A percentile compares a stretch with the other conserved stretches of the same genome.
Evolutionary conservation across 2,888 invertebrate genomes (phyloP).

Genomic region (Drosophila silvestris): DNA sequence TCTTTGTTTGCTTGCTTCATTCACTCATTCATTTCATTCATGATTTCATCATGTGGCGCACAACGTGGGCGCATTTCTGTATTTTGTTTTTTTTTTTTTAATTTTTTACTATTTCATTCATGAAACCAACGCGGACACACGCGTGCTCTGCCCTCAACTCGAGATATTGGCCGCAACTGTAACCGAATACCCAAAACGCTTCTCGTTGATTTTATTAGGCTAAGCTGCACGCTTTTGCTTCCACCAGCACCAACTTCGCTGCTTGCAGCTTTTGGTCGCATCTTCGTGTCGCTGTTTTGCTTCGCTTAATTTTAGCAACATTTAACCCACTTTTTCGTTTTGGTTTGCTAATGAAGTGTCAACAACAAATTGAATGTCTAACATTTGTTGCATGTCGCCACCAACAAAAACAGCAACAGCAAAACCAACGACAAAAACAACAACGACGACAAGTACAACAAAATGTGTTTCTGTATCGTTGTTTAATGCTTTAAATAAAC

Average conservation of each 20-base stretch:
- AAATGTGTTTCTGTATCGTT: conserved; percentile 69
- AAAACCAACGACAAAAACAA: conserved; percentile 13
- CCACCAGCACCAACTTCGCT: conserved; percentile 1
- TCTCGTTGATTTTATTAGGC: conserved; percentile 70
- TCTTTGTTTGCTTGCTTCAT: conserved; percentile 19
- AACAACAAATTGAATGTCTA: conserved; percentile 84
- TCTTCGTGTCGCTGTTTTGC: conserved; percentile 45
- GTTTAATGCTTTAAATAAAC: conserved; percentile 81
- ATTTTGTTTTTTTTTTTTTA: neutral
- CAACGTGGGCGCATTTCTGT: conserved; percentile 64
- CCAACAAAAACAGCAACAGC: conserved; percentile 31
- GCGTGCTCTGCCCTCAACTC: conserved; percentile 46
- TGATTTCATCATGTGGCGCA: conserved; percentile 70
- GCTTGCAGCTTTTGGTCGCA: conserved; percentile 48
- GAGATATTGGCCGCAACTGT: conserved; percentile 30
- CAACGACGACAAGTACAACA: conserved; percentile 40
- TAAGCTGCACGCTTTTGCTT: conserved; percentile 51
- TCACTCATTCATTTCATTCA: conserved; percentile 71
- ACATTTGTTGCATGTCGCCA: conserved; percentile 83
- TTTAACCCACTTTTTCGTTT: conserved; percentile 81
- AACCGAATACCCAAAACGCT: conserved; percentile 38
- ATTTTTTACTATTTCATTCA: conserved; percentile 72
- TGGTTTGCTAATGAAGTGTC: conserved; percentile 83
- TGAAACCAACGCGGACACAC: conserved; percentile 51
- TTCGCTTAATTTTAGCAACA: conserved; percentile 79